Conservation (phyloP, 1,140 invertebrate genomes). For the Drosophila insularis region DNA sequence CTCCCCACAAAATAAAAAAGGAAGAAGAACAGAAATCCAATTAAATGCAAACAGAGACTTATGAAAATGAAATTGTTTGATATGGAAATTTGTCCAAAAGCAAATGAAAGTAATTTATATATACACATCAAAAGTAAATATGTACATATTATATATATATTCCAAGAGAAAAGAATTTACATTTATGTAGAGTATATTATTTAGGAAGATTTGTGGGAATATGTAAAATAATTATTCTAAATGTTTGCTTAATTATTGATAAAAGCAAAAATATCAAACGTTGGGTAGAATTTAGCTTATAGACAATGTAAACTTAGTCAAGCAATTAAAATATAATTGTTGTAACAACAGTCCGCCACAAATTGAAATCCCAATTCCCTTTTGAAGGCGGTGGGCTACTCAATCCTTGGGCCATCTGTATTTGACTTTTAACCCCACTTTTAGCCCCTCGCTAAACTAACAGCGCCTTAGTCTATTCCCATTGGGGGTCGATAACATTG, state of each 20-base stretch:
- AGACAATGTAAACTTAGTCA: not conserved
- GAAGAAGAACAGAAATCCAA: not conserved
- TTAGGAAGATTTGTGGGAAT: not conserved
- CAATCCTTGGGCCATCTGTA: not conserved
- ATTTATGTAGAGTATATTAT: not conserved
- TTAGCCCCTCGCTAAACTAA: not conserved
- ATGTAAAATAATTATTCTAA: not conserved
- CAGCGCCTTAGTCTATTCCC: constrained; percentile 5
- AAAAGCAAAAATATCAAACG: not conserved
- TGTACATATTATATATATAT: not conserved
- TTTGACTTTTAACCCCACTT: constrained; percentile 10
- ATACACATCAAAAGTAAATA: not conserved
- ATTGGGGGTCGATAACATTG: constrained; percentile 13
- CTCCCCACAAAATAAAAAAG: not conserved
- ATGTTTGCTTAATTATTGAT: not conserved
- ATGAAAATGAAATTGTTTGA: constrained; percentile 10
- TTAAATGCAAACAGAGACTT: not conserved
- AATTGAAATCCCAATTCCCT: constrained; percentile 4
- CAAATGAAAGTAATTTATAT: constrained; percentile 4
- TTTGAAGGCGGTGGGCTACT: not conserved
- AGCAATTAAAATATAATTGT: constrained; percentile 12
- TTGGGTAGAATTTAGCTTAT: not conserved
- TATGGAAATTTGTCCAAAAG: constrained; percentile 2
- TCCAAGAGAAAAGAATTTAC: not conserved
- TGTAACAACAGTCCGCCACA: constrained; percentile 5